phyloP scores from a whole-genome alignment of 2,888 invertebrate genomes.

The Venusia cambrica region DNA sequence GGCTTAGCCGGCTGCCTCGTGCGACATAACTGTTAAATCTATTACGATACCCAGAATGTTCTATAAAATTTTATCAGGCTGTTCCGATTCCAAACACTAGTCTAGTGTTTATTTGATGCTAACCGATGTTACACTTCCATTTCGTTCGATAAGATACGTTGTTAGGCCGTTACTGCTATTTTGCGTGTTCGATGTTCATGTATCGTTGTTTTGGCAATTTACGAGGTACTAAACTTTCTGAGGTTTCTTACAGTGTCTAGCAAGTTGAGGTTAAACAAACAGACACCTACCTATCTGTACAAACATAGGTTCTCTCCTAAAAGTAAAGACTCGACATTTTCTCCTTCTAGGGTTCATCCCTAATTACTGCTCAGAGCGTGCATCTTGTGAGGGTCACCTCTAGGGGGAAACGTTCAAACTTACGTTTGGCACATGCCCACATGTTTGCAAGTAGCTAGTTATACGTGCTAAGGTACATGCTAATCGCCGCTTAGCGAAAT shows the following conservation, averaged over 20 bases:
- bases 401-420: no score
- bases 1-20: constrained; percentile 38
- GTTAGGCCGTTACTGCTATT: constrained; percentile 35
- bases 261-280: constrained; percentile 18
- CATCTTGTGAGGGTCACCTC: no score
- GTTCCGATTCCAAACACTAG: constrained; percentile 38
- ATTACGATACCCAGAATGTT: constrained; percentile 45
- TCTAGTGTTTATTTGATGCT: constrained; percentile 32
- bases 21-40: constrained; percentile 43
- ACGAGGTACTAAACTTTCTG: constrained; percentile 15
- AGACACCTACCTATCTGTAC: no score
- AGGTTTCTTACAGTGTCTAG: constrained; percentile 21
- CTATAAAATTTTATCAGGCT: constrained; percentile 47
- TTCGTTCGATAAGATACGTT: constrained; percentile 34
- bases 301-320: no score
- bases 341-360: no score
- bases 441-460: no score
- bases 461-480: no score
- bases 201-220: constrained; percentile 24
- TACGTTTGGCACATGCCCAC: no score
- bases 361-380: no score
- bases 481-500: no score
- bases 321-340: no score
- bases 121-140: constrained; percentile 35
- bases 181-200: constrained; percentile 34